These are phyloP conservation scores for Scaptomyza hsui DNA, from an alignment of 1,140 invertebrate species.

Conservation along the genomic window DNA sequence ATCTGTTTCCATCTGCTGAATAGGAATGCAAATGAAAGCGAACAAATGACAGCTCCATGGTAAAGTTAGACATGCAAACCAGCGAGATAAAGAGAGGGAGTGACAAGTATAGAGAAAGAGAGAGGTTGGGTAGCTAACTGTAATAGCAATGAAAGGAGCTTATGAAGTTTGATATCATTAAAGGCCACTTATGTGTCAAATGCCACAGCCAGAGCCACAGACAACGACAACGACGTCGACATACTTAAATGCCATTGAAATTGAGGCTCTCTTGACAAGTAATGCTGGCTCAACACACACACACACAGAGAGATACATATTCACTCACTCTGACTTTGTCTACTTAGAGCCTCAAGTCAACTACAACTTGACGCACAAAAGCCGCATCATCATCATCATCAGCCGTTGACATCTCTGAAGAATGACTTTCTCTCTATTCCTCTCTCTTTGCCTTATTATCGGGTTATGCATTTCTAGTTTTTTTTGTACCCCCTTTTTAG, in stretches of 20 bases:
- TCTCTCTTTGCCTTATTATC: conserved; percentile 1
- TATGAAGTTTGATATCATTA: conserved; percentile 75
- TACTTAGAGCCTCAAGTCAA: conserved; percentile 49
- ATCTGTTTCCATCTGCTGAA: conserved; percentile 50
- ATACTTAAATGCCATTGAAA: conserved; percentile 74
- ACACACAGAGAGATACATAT: background rate
- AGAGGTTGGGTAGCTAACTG: conserved; percentile 4
- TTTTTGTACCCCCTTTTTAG: conserved; percentile 15
- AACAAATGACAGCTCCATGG: conserved; percentile 64
- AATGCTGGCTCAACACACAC: conserved; percentile 59
- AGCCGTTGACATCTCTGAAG: conserved; percentile 46
- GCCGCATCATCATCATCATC: conserved; percentile 45
- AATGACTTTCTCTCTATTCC: conserved; percentile 2
- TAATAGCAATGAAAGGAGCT: conserved; percentile 51
- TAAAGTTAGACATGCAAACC: conserved; percentile 72
- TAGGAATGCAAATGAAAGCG: conserved; percentile 62
- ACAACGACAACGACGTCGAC: conserved; percentile 44
- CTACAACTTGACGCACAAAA: conserved; percentile 57
- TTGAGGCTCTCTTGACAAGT: conserved; percentile 71
- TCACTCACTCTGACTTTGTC: background rate
- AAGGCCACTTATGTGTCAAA: conserved; percentile 77
- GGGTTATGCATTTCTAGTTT: conserved; percentile 14
- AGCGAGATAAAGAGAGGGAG: background rate
- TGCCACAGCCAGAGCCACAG: conserved; percentile 55
- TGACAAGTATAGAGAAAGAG: background rate